Base-by-base conservation (phyloP, 1,140 invertebrate genomes). In the Gonioctena quinquepunctata region DNA sequence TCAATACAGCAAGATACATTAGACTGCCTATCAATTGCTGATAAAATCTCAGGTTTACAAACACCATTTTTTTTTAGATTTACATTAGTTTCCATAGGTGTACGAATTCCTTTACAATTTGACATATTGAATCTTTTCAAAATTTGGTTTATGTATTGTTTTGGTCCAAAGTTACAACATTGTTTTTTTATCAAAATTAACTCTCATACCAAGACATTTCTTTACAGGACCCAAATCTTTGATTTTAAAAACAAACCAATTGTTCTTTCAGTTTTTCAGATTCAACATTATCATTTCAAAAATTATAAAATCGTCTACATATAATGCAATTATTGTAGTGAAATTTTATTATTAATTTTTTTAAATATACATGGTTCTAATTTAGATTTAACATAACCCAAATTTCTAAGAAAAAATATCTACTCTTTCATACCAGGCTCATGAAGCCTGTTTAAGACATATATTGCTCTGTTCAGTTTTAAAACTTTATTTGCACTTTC, bases 391-490 rank as follows among this genome's bases (percentile, higher is more conserved):
- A 65, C 48, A 76, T 80, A 80, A 28, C 77, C 76, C 18, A 69
- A 66, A 25, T 77, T 66, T 67, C 71, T 75, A 26, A 81, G n/a
- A 68, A 48, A 60, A 59, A 48, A 74, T 18, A 23, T 81, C 69
- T 73, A 81, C 77, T 2, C 60, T 60, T 73, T 80, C 63, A 71
- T 73, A 79, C 78, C 79, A 81, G 49, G 75, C 77, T 66, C 76
- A 70, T 54, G 82, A 78, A 22, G 82, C 71, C 69, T 85, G 83
- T 77, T 85, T 83, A 85, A 72, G 0, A 81, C 83, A 73, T 85
- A 85, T 16, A 85, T 63, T 28, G 79, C 73, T 71, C 81, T 83
- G 42, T 82, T 81, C 33, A 85, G 70, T 73, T 70, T 81, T 62
- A 77, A 81, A 25, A 81, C 69, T 52, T 75, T 19, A 33, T 76